Evolutionary conservation across 1,140 invertebrate genomes (phyloP).

Genomic region (Helicoverpa armigera): DNA sequence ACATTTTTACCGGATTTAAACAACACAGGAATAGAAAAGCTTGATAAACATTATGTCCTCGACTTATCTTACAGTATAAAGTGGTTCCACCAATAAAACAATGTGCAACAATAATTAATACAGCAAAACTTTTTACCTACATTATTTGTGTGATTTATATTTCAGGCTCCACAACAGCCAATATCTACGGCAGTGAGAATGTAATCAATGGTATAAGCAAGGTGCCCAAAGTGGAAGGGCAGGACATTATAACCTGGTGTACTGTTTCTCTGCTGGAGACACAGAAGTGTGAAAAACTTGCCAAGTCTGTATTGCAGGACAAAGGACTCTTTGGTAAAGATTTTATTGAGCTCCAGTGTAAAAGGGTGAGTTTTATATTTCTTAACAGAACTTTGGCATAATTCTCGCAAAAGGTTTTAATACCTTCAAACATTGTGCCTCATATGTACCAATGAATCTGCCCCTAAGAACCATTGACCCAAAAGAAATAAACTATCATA

Average conservation of each 20-base stretch:
- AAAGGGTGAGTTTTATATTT: slow-evolving; percentile 81
- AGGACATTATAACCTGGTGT: slow-evolving; percentile 90
- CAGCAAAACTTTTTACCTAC: too few species aligned
- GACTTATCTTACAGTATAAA: too few species aligned
- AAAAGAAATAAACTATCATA: too few species aligned
- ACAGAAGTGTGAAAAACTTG: slow-evolving; percentile 92
- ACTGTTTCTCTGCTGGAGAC: slow-evolving; percentile 91
- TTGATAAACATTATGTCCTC: too few species aligned
- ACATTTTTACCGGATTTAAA: not conserved
- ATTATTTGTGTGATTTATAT: not conserved
- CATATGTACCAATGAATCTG: too few species aligned
- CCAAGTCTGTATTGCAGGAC: slow-evolving; percentile 89
- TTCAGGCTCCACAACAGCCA: slow-evolving; percentile 52
- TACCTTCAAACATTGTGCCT: too few species aligned
- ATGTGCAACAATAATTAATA: too few species aligned
- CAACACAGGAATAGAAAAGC: too few species aligned
- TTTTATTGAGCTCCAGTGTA: slow-evolving; percentile 89
- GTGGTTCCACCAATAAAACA: too few species aligned
- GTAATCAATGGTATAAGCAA: slow-evolving; percentile 59
- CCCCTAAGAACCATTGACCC: too few species aligned
- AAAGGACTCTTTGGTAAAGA: slow-evolving; percentile 88
- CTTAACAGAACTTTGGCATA: too few species aligned
- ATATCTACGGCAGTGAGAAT: slow-evolving; percentile 59
- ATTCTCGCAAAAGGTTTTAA: too few species aligned
- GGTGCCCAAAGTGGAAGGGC: slow-evolving; percentile 66